Conservation (phyloP, 2,888 invertebrate species). For the Zaprionus obscuricornis region DNA sequence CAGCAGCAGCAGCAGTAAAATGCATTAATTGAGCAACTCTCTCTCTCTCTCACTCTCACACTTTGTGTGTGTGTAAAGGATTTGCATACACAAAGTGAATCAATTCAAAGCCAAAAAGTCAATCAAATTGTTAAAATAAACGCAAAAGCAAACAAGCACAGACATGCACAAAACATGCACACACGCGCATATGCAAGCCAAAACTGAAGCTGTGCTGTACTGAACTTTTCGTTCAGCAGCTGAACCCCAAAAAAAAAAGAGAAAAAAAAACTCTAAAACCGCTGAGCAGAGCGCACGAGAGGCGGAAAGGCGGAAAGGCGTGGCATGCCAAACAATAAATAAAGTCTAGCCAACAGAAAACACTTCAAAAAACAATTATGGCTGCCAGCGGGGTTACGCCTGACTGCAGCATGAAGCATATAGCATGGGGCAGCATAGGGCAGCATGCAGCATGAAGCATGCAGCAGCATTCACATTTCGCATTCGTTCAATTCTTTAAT, state of each 20-base stretch:
- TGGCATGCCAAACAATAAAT: slow-evolving; percentile 63
- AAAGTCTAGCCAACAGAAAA: slow-evolving; percentile 68
- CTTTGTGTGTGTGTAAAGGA: slow-evolving; percentile 19
- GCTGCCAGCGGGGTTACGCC: slow-evolving; percentile 49
- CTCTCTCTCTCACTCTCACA: background rate
- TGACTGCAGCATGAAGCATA: slow-evolving; percentile 34
- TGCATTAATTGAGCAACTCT: slow-evolving; percentile 38
- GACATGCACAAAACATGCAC: background rate
- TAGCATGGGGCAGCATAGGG: slow-evolving; percentile 2
- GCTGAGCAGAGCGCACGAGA: slow-evolving; percentile 8
- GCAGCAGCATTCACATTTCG: slow-evolving; percentile 23
- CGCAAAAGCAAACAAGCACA: slow-evolving; percentile 31
- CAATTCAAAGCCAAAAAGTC: slow-evolving; percentile 73
- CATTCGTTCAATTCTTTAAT: slow-evolving; percentile 22
- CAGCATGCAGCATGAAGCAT: slow-evolving; percentile 3
- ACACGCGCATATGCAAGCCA: background rate
- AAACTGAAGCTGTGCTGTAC: slow-evolving; percentile 10
- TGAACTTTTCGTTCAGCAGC: slow-evolving; percentile 35
- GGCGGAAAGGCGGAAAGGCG: too few species aligned
- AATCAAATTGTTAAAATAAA: slow-evolving; percentile 63
- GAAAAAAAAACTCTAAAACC: slow-evolving; percentile 26
- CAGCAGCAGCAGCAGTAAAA: too few species aligned
- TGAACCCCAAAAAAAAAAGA: too few species aligned
- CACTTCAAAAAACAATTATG: slow-evolving; percentile 74
- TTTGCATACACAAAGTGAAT: slow-evolving; percentile 58